Evolutionary conservation across 2,113 vertebrate genomes (phyloP).

Genomic region (Calcarius ornatus): DNA sequence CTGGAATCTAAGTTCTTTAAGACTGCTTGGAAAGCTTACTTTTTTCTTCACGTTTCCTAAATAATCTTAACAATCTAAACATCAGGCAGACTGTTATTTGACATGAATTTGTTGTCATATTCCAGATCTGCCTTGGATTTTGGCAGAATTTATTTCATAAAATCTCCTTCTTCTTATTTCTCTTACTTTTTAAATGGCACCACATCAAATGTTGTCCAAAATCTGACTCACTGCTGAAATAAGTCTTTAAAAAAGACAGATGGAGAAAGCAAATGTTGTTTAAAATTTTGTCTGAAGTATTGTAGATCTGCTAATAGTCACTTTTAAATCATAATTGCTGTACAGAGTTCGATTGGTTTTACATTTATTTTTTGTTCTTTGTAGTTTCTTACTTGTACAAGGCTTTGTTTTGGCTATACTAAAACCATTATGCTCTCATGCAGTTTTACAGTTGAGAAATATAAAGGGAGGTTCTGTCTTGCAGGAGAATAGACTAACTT

Average conservation of each 20-base stretch:
- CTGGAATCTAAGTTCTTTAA: neutral
- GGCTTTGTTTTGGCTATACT: neutral
- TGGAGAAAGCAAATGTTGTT: constrained; percentile 58
- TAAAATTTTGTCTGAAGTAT: constrained; percentile 21
- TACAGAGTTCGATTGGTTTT: neutral
- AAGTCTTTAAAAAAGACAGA: constrained; percentile 43
- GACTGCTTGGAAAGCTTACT: neutral
- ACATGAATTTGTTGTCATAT: constrained; percentile 1
- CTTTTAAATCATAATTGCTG: neutral
- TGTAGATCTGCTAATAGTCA: neutral
- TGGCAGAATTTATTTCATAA: neutral
- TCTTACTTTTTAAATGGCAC: constrained; percentile 41
- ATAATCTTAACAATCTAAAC: constrained; percentile 3
- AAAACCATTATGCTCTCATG: neutral
- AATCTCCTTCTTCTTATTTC: neutral
- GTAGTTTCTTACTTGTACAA: neutral
- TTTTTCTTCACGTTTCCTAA: neutral
- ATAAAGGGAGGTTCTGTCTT: neutral
- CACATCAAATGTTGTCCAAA: constrained; percentile 31
- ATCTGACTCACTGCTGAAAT: constrained; percentile 5
- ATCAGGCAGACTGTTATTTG: neutral
- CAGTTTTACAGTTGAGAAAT: neutral
- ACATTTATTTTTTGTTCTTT: neutral
- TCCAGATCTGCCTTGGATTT: constrained; percentile 3
- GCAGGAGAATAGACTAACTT: neutral